Evolutionary conservation across 92 coral and sea anemone species (phyloP).

Genomic region (Porites rus): DNA sequence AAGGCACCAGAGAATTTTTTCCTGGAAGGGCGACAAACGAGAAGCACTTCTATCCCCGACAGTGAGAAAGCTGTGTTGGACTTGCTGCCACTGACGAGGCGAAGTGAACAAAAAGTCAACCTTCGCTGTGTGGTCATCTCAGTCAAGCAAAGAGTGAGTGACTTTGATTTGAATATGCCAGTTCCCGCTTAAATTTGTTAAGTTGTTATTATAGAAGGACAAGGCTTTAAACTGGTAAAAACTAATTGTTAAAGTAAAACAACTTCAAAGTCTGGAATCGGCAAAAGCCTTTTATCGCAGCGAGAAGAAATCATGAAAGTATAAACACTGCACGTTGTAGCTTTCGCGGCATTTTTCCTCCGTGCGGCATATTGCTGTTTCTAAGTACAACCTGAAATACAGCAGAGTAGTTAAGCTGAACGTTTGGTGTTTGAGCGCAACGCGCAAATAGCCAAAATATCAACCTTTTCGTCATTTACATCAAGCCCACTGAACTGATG

Average conservation of each 20-base stretch:
- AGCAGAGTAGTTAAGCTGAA: background rate
- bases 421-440: background rate
- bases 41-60: background rate
- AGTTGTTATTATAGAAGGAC: background rate
- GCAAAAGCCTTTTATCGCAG: background rate
- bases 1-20: background rate
- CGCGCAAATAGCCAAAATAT: background rate
- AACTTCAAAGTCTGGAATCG: background rate
- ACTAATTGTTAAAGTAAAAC: background rate
- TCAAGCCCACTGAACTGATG: background rate
- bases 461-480: background rate
- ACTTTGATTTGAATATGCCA: constrained; percentile 26
- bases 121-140: background rate
- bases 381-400: background rate
- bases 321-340: too few species aligned
- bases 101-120: constrained; percentile 2
- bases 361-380: background rate
- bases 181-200: constrained; percentile 30
- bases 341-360: background rate
- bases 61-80: background rate
- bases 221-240: background rate
- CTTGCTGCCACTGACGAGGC: constrained; percentile 12
- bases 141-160: background rate
- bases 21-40: constrained; percentile 6
- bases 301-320: background rate